Evolutionary conservation across 2,113 vertebrate species (phyloP), one percentile per base, ranked within the genome.

Genomic region (Triplophysa dalaica): DNA sequence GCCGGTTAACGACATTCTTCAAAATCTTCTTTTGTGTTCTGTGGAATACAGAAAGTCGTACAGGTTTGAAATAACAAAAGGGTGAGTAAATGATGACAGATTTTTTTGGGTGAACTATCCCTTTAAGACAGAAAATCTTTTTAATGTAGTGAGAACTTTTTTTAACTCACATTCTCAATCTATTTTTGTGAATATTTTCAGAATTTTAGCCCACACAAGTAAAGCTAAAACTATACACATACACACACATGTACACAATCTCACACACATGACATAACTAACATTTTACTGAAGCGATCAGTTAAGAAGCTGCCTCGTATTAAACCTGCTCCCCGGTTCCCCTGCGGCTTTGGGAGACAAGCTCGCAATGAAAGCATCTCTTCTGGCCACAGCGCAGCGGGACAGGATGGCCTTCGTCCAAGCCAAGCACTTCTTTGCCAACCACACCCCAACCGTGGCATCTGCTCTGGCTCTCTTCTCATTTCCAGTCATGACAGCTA

Each of bases 321-420:
- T 91, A 93, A 92, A 92, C 92, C 91, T 86, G 91, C 92, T 93
- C 88, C 86, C 86, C 82, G 17, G 88, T 91, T 89, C 88, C 89
- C 89, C 83, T 74, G 88, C 89, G 89, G 83, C 90, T 90, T 73
- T 87, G 89, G 89, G 90, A 90, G 89, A 88, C 88, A 87, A 88
- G 88, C 86, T 88, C 87, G 90, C 88, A 92, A 90, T 93, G 91
- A 93, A 91, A 82, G 83, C 83, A 88, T 88, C 89, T 90, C 89
- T 89, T 87, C 86, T 87, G 86, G 89, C 86, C 83, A 83, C 63
- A 82, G 78, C 83, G 79, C 87, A 78, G 58, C 70, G 74, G 77
- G 81, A 83, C 60, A 84, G 64, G 67, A 80, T 87, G 86, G 86
- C 79, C 69, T 68, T 29, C 66, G 85, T 89, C 91, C 90, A 92